These are phyloP conservation scores for Drosophila nasuta DNA, from an alignment of 1,140 invertebrate genomes.

Conservation along the genomic window DNA sequence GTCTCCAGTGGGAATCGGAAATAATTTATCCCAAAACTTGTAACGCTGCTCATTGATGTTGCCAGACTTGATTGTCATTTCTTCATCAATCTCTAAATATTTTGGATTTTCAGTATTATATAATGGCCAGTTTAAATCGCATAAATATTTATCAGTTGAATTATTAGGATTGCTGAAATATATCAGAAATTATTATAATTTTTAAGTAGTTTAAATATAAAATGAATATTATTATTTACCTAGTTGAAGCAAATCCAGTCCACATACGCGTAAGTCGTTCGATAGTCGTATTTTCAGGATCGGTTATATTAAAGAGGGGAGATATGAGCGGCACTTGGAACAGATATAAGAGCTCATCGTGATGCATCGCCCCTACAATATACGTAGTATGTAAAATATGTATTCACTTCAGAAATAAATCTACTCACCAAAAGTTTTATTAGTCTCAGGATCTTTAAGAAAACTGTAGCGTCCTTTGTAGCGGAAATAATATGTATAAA, in stretches of 20 bases:
- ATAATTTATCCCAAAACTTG: conserved; percentile 86
- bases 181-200: neutral
- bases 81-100: conserved; percentile 86
- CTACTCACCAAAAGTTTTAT: conserved; percentile 78
- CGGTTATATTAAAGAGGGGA: conserved; percentile 79
- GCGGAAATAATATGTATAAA: conserved; percentile 86
- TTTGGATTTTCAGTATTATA: conserved; percentile 82
- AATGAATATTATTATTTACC: conserved; percentile 68
- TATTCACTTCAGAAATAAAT: neutral
- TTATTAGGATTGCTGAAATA: conserved; percentile 67
- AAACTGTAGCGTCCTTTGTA: conserved; percentile 87
- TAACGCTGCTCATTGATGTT: conserved; percentile 86
- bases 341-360: conserved; percentile 88
- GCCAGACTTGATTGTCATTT: conserved; percentile 84
- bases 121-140: conserved; percentile 85
- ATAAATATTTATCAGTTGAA: conserved; percentile 52
- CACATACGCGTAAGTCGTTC: conserved; percentile 85
- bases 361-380: conserved; percentile 86
- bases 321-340: conserved; percentile 85
- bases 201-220: neutral
- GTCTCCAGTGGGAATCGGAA: conserved; percentile 75
- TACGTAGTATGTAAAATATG: too few relatives aligned
- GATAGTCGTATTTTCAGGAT: conserved; percentile 85
- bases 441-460: conserved; percentile 83
- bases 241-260: conserved; percentile 85